These are phyloP conservation scores for Carollia perspicillata DNA, from an alignment of 2,113 vertebrate species.

Conservation along the genomic window DNA sequence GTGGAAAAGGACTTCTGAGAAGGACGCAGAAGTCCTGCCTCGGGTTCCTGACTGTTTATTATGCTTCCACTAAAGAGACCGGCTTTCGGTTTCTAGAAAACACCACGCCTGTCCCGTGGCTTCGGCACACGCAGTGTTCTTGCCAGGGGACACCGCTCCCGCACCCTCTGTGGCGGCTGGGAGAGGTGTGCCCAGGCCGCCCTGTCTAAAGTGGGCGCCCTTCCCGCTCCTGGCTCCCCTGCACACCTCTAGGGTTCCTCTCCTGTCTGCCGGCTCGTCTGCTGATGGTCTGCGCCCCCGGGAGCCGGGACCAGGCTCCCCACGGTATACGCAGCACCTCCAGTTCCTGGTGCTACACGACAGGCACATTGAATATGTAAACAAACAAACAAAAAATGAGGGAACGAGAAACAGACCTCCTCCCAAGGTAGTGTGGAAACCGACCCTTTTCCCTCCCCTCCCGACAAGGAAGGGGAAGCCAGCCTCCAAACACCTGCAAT, in stretches of 20 bases:
- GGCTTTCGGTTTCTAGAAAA: not conserved
- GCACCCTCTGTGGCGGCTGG: not conserved
- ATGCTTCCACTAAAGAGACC: not conserved
- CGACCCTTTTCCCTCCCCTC: not conserved
- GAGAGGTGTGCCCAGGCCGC: not conserved
- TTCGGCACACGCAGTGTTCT: not conserved
- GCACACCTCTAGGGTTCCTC: not conserved
- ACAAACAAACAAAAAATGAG: no score
- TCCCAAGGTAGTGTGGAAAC: not conserved
- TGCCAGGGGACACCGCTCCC: no score
- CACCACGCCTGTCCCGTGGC: not conserved
- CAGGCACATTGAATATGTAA: not conserved
- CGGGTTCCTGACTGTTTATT: not conserved
- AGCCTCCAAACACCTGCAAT: not conserved
- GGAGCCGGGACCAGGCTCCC: not conserved
- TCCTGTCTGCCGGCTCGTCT: not conserved
- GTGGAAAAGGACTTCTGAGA: not conserved
- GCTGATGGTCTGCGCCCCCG: fast-evolving
- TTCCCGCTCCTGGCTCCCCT: not conserved
- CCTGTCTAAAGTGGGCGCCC: not conserved
- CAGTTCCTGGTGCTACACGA: no score
- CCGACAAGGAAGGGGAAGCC: not conserved
- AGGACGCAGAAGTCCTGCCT: not conserved
- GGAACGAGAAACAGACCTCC: not conserved
- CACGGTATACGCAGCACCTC: not conserved